These are phyloP conservation scores for Rattus rattus DNA, from an alignment of 2,113 vertebrate species.

Conservation along the genomic window DNA sequence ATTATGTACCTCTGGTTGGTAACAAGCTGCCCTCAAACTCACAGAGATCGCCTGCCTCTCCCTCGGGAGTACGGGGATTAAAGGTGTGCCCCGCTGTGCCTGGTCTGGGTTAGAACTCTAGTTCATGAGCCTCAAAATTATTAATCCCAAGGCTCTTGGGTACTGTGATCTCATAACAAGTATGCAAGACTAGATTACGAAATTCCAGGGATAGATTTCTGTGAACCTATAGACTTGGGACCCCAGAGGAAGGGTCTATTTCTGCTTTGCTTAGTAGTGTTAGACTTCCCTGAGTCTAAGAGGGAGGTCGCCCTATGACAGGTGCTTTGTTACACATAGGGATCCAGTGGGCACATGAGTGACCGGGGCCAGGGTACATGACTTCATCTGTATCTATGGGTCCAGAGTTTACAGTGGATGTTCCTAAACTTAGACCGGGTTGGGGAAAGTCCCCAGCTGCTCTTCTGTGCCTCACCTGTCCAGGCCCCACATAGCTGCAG, in stretches of 20 bases:
- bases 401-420: neutral
- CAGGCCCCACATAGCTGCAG: conserved; percentile 91
- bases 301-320: neutral
- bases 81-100: neutral
- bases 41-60: neutral
- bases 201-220: neutral
- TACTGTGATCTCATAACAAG: neutral
- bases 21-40: neutral
- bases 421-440: neutral
- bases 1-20: neutral
- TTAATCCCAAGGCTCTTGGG: neutral
- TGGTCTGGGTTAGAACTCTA: neutral
- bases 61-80: neutral
- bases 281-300: neutral
- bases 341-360: neutral
- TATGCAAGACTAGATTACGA: neutral
- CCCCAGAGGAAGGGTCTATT: neutral
- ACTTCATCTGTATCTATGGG: neutral
- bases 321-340: neutral
- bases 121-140: neutral
- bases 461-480: conserved; percentile 88
- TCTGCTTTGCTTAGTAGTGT: neutral
- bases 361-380: rapidly evolving
- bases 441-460: neutral
- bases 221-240: neutral